Conservation (phyloP, 2,113 vertebrate species). For the Varanus komodoensis region DNA sequence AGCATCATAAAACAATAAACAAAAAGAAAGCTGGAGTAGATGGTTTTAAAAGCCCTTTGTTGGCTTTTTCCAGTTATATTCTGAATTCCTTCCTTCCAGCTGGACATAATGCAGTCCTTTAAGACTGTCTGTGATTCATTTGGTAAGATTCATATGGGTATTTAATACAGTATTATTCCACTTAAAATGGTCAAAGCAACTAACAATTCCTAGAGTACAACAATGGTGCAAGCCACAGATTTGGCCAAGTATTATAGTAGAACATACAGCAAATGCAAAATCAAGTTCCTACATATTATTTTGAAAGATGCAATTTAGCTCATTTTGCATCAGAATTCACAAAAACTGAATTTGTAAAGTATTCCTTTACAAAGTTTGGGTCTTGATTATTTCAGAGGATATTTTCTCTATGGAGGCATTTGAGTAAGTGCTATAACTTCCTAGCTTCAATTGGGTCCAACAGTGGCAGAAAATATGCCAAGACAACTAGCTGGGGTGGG, state of each 20-base stretch:
- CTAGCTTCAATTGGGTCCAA: no score
- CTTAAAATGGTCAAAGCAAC: neutral
- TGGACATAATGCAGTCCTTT: neutral
- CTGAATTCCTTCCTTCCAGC: no score
- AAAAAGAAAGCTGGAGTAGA: no score
- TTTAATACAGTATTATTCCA: no score
- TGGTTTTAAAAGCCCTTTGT: no score
- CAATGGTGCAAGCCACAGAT: neutral
- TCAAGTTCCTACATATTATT: neutral
- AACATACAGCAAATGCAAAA: neutral
- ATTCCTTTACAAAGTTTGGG: no score
- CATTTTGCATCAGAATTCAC: neutral
- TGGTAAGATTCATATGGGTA: neutral
- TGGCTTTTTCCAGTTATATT: no score
- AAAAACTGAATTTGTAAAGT: no score
- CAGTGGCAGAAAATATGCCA: no score
- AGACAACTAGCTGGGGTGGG: no score
- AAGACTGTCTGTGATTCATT: neutral
- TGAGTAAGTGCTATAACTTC: no score
- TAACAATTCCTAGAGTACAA: neutral
- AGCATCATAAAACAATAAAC: no score
- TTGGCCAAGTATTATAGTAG: neutral
- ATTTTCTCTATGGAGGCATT: neutral
- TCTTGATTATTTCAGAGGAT: neutral
- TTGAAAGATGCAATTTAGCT: neutral